Percentiles rank a stretch among this genome's conserved stretches.
Evolutionary conservation across 2,888 invertebrate genomes (phyloP).

Genomic region (Rhorus exstirpatorius): DNA sequence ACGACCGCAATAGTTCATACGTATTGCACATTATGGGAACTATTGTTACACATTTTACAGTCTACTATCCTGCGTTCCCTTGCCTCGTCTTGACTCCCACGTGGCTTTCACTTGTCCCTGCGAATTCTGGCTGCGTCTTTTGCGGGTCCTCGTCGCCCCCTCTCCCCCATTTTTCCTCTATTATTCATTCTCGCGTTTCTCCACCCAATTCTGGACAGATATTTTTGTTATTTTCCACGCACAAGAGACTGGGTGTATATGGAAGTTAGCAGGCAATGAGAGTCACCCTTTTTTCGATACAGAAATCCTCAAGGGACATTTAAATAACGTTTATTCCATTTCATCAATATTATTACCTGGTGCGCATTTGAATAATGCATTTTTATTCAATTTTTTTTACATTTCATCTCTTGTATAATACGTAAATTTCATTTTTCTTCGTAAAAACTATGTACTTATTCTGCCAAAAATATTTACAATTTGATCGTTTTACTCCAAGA

Average conservation of each 20-base stretch:
- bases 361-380: too few species aligned
- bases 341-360: too few species aligned
- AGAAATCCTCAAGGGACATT: too few species aligned
- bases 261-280: slow-evolving; percentile 6
- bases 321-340: too few species aligned
- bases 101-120: slow-evolving; percentile 85
- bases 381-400: too few species aligned
- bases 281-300: slow-evolving; percentile 21
- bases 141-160: slow-evolving; percentile 46
- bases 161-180: slow-evolving; percentile 45
- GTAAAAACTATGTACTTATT: too few species aligned
- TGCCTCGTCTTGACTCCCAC: slow-evolving; percentile 81
- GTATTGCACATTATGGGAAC: slow-evolving; percentile 85
- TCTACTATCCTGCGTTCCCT: slow-evolving; percentile 79
- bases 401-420: too few species aligned
- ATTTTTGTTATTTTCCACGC: slow-evolving; percentile 49
- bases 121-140: slow-evolving; percentile 69
- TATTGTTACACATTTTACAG: slow-evolving; percentile 86
- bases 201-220: slow-evolving; percentile 50
- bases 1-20: slow-evolving; percentile 79
- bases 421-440: not conserved
- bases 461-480: too few species aligned
- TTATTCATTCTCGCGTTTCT: slow-evolving; percentile 64
- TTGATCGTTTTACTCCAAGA: too few species aligned
- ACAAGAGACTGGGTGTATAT: not conserved